Conservation (phyloP, 2,888 invertebrate genomes). For the Epinotia brunnichana region DNA sequence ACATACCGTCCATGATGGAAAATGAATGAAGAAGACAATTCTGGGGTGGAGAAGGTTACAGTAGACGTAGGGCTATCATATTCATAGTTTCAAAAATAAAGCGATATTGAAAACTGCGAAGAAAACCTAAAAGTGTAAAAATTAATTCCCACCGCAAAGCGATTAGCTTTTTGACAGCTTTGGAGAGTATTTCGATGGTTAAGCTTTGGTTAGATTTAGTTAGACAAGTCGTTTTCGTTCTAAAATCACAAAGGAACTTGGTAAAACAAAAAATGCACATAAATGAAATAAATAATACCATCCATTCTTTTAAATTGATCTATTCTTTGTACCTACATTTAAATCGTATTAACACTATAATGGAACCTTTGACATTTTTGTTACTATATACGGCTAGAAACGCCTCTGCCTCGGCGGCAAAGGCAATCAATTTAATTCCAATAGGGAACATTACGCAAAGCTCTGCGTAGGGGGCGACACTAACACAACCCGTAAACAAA, state of each 20-base stretch:
- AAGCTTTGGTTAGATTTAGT: background rate
- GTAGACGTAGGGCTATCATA: conserved; percentile 24
- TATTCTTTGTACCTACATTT: background rate
- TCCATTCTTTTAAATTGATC: background rate
- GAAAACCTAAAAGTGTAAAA: conserved; percentile 41
- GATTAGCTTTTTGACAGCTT: conserved; percentile 36
- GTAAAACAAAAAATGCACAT: background rate
- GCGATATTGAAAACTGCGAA: conserved; percentile 32
- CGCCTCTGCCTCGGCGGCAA: no score
- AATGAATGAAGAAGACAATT: conserved; percentile 29
- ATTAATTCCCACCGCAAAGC: conserved; percentile 37
- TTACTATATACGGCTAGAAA: no score
- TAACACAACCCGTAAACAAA: no score
- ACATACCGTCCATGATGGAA: conserved; percentile 46
- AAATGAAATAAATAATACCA: background rate
- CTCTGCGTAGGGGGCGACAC: no score
- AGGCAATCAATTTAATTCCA: no score
- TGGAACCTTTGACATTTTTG: no score
- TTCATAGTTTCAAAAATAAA: conserved; percentile 29
- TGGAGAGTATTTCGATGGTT: conserved; percentile 26
- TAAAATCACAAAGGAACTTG: background rate
- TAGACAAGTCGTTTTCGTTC: background rate
- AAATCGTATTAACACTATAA: background rate
- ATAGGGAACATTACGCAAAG: no score
- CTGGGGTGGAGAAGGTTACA: conserved; percentile 21